Evolutionary conservation across 2,888 invertebrate species (phyloP), one percentile per base, ranked within the genome.

Genomic region (Electrophaes corylata): DNA sequence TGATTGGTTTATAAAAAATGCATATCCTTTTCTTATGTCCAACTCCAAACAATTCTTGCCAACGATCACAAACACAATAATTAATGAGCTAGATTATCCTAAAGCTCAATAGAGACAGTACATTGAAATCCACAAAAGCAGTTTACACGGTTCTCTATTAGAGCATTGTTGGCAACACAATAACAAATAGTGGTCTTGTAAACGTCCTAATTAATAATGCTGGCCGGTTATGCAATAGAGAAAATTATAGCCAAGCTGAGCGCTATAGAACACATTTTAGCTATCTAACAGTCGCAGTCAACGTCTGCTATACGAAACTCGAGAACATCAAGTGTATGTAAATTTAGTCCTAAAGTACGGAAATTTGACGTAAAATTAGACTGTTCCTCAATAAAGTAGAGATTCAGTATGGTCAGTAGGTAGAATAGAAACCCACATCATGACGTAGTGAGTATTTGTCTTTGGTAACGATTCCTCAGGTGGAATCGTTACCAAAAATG

Each of bases 51-150:
- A n/a, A n/a, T 47, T 49, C 26, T 49, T 6, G 8, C 26, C 6
- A 31, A 29, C 10, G 14, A 31, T 59, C 58, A 58, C 59, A 44
- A 26, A 5, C 35, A 63, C 64, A 58, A 69, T 66, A 61, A 69
- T 64, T 64, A 68, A 69, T 69, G 69, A 49, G 43, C 20, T 33
- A 59, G 57, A 67, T 69, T 63, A 66, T 37, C 46, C 58, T 60
- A 64, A 56, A 50, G 56, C 58, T 33, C 57, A 60, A 62, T 62
- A 49, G 55, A 59, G 45, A 44, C 54, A 63, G 51, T 48, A 65
- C 62, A 65, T 68, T 66, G 65, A 62, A 64, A 62, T 31, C 44
- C 45, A 33, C 76, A 75, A 78, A 68, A 64, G 69, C 57, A 56
- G 57, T 62, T 65, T 66, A 64, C 60, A 65, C 62, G 62, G 52